Evolutionary conservation across 2,888 invertebrate genomes (phyloP).

Genomic region (Amiota communis): DNA sequence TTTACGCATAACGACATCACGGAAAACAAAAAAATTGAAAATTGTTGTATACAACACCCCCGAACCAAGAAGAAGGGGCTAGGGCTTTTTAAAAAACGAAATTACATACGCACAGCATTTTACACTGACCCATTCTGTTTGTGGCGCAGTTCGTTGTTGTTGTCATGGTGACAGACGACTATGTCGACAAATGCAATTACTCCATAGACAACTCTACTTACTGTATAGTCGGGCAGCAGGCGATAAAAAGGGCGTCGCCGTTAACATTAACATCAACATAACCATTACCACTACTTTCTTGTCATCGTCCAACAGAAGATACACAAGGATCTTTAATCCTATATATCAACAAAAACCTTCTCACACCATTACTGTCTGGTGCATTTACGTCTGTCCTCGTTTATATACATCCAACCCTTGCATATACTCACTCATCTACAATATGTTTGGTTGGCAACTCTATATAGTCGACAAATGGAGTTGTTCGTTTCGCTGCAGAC

Average conservation of each 20-base stretch:
- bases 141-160: neutral
- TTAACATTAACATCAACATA: no score
- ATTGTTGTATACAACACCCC: neutral
- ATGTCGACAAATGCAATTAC: neutral
- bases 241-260: slow-evolving; percentile 7
- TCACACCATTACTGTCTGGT: slow-evolving; percentile 23
- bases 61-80: neutral
- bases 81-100: slow-evolving; percentile 20
- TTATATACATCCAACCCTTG: slow-evolving; percentile 1
- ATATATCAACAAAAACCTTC: neutral
- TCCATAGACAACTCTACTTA: no score
- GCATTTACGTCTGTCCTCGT: neutral
- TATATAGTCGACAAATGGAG: neutral
- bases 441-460: neutral
- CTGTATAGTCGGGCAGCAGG: neutral
- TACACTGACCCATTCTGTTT: slow-evolving; percentile 19
- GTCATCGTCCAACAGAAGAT: no score
- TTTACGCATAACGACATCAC: neutral
- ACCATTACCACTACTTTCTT: no score
- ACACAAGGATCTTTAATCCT: slow-evolving; percentile 12
- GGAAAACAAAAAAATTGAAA: no score
- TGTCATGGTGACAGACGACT: slow-evolving; percentile 21
- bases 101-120: slow-evolving; percentile 24
- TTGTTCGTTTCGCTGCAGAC: slow-evolving; percentile 2
- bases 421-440: neutral